These are phyloP conservation scores for Tribolium castaneum DNA, from an alignment of 1,140 invertebrate species.

Conservation along the genomic window DNA sequence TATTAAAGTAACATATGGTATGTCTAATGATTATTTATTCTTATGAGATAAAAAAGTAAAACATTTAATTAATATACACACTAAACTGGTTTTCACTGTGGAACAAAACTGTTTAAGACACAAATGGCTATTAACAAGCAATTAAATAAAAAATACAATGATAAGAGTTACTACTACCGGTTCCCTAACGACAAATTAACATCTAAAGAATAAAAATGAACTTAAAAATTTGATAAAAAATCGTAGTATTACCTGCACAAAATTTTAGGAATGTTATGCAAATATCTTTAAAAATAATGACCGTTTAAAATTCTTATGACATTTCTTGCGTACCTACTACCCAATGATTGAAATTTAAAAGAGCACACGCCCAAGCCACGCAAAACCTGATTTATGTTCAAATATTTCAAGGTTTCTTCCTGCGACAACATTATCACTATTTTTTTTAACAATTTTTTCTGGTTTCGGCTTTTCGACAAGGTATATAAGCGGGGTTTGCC, in stretches of 20 bases:
- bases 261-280: too few species aligned
- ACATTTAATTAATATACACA: too few species aligned
- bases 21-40: too few species aligned
- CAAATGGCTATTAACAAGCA: neutral
- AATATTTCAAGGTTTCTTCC: slow-evolving; percentile 32
- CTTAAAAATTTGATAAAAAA: too few species aligned
- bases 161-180: neutral
- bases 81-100: too few species aligned
- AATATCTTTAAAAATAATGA: neutral
- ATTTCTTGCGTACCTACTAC: neutral
- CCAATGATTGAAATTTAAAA: slow-evolving; percentile 3
- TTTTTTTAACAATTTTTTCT: slow-evolving; percentile 10
- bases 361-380: slow-evolving; percentile 1
- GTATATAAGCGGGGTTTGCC: neutral
- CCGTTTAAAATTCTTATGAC: neutral
- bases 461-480: neutral
- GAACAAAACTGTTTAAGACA: too few species aligned
- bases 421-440: slow-evolving; percentile 17
- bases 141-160: neutral
- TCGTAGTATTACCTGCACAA: too few species aligned
- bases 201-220: too few species aligned
- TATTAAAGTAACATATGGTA: too few species aligned
- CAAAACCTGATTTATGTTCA: neutral
- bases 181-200: neutral
- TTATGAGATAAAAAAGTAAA: too few species aligned